A percentile compares a stretch with the other conserved stretches of the same genome.
Conservation (phyloP, 2,113 vertebrate species). For the Bubalus kerabau region DNA sequence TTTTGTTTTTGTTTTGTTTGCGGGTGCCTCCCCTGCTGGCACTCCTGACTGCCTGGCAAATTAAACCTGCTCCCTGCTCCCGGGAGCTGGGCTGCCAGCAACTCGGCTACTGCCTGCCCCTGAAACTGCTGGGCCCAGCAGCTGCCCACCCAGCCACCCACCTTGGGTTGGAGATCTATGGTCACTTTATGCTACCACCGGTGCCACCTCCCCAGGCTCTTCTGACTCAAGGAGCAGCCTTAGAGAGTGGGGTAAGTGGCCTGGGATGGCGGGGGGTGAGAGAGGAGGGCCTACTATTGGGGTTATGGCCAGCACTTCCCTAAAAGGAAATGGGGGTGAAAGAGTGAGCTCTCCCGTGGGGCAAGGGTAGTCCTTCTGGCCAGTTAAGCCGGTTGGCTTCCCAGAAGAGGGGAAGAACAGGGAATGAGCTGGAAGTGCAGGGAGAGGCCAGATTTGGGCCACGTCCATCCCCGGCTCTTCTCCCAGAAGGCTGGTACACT, state of each 20-base stretch:
- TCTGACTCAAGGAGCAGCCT: neutral
- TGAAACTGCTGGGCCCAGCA: neutral
- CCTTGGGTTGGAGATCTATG: neutral
- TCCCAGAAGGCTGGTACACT: neutral
- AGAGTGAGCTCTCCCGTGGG: neutral
- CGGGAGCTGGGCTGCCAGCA: neutral
- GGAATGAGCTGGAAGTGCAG: neutral
- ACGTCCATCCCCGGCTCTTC: neutral
- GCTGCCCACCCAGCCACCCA: conserved; percentile 30
- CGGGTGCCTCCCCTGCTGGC: conserved; percentile 83
- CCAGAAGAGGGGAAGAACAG: neutral
- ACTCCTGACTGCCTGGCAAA: conserved; percentile 82
- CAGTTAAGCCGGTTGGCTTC: neutral
- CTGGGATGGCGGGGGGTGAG: neutral
- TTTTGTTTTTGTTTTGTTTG: conserved; percentile 87
- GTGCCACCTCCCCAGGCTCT: conserved; percentile 34
- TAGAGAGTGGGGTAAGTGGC: conserved; percentile 64
- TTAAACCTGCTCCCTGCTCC: conserved; percentile 80
- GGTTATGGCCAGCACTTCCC: neutral
- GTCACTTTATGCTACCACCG: neutral
- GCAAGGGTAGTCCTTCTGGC: neutral
- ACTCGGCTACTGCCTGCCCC: conserved; percentile 16
- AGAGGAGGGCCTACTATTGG: neutral
- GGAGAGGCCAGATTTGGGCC: neutral
- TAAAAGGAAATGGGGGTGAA: neutral